These are phyloP conservation scores for Ladona fulva DNA, from an alignment of 1,140 invertebrate species.

Conservation along the genomic window DNA sequence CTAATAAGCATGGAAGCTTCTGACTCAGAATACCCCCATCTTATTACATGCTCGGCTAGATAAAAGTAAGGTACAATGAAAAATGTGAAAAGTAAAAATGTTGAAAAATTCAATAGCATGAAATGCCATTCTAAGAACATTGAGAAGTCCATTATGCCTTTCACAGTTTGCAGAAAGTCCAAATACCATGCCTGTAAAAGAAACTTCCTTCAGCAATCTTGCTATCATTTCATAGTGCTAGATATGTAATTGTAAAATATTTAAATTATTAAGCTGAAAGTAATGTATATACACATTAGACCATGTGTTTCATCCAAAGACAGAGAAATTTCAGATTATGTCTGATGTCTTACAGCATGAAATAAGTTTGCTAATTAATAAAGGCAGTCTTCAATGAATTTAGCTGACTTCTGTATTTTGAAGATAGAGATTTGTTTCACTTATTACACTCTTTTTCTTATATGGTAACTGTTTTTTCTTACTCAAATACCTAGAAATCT, in stretches of 20 bases:
- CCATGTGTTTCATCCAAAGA: too few relatives aligned
- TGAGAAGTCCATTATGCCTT: constrained; percentile 67
- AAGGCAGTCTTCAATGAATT: too few relatives aligned
- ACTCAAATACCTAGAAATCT: neutral
- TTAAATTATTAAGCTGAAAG: too few relatives aligned
- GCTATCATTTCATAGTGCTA: neutral
- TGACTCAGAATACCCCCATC: constrained; percentile 37
- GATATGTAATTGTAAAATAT: neutral
- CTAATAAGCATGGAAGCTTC: constrained; percentile 67
- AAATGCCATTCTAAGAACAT: constrained; percentile 72
- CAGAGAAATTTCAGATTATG: too few relatives aligned
- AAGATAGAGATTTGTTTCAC: too few relatives aligned
- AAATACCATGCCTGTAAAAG: constrained; percentile 63
- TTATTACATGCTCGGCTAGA: constrained; percentile 52
- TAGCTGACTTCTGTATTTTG: too few relatives aligned
- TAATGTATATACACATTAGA: too few relatives aligned
- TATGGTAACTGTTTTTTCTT: too few relatives aligned
- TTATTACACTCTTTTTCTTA: too few relatives aligned
- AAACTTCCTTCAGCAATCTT: constrained; percentile 18
- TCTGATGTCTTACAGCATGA: too few relatives aligned
- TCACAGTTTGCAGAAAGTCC: constrained; percentile 57
- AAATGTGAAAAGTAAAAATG: constrained; percentile 78
- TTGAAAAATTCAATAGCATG: constrained; percentile 69
- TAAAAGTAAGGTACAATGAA: constrained; percentile 88
- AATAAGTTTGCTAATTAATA: too few relatives aligned